Base-by-base conservation (phyloP, 1,140 invertebrate genomes). In the Lerema accius region DNA sequence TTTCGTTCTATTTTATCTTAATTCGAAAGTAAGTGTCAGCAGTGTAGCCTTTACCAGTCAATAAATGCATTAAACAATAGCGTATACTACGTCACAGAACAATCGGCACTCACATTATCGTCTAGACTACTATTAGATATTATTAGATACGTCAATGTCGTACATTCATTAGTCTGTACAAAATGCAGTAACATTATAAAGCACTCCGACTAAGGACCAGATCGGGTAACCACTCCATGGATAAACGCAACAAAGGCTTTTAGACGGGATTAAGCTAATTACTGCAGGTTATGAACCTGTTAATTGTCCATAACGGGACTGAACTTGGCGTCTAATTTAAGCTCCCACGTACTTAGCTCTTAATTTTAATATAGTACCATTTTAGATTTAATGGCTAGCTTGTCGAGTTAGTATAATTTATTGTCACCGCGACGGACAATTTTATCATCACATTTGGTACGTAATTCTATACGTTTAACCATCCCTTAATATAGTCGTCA, bases 241-340 rank as follows among this genome's bases (percentile, higher is more conserved):
- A 37, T 37, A 11, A 37, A 11, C 35, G 0, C 35, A 11, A 37
- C n/a, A 49, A 32, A 49, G 32, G 46, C 46, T 49, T 35, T 49
- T 49, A 49, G 46, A 32, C 11, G 11, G 45, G 26, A 16, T 32
- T 35, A 32, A 49, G 14, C 1, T 32, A 49, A 49, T 32, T 49
- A 35, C 14, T 3, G 9, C 0, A 35, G 46, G 26, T 49, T 49
- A 49, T 15, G 28, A 37, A 49, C 28, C 26, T 35, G 26, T 15
- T 16, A 49, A 49, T 11, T 35, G 46, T 32, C 23, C 46, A 35
- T 32, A 35, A 35, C 23, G 46, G 26, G 46, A 37, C 35, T 37
- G 1, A 37, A 37, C 10, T 37, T 37, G 2, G 28, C 28, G 4
- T 5, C 28, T 4, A n/a, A 11, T 37, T 11, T 11, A 37, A 37